phyloP scores from a whole-genome alignment of 1,140 invertebrate genomes.

The Pseudomyrmex gracilis region DNA sequence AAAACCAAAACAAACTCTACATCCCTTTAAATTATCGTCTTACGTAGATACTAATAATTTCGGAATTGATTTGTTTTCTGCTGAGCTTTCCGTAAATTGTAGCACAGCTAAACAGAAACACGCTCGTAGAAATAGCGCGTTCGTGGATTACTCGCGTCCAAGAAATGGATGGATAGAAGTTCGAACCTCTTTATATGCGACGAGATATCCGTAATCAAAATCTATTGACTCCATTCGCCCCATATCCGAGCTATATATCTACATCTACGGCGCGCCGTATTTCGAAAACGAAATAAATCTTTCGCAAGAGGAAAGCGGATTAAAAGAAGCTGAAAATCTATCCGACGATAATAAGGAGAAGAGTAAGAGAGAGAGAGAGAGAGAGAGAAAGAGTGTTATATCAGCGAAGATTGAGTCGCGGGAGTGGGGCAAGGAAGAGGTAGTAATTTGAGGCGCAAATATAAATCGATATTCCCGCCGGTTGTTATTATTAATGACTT shows the following conservation, averaged over 20 bases:
- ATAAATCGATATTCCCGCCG: conserved; percentile 46
- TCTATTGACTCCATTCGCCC: conserved; percentile 49
- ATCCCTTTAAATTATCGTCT: too few species aligned
- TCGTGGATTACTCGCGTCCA: conserved; percentile 23
- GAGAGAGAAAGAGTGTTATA: neutral
- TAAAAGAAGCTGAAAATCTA: conserved; percentile 59
- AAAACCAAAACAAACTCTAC: too few species aligned
- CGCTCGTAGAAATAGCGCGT: neutral
- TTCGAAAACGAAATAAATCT: conserved; percentile 56
- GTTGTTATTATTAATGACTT: conserved; percentile 70
- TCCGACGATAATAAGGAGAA: conserved; percentile 48
- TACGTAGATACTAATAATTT: neutral
- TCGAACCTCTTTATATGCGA: conserved; percentile 43
- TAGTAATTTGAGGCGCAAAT: conserved; percentile 53
- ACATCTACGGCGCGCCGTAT: conserved; percentile 32
- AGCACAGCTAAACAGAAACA: conserved; percentile 4
- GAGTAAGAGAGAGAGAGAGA: neutral
- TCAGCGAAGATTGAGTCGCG: conserved; percentile 34
- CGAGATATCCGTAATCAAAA: conserved; percentile 56
- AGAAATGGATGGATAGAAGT: conserved; percentile 36
- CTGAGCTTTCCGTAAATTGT: neutral
- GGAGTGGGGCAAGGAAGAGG: neutral
- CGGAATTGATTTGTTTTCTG: neutral
- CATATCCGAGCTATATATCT: conserved; percentile 42
- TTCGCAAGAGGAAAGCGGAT: conserved; percentile 33